phyloP scores from a whole-genome alignment of 2,797 vertebrate genomes.

The Semotilus atromaculatus region DNA sequence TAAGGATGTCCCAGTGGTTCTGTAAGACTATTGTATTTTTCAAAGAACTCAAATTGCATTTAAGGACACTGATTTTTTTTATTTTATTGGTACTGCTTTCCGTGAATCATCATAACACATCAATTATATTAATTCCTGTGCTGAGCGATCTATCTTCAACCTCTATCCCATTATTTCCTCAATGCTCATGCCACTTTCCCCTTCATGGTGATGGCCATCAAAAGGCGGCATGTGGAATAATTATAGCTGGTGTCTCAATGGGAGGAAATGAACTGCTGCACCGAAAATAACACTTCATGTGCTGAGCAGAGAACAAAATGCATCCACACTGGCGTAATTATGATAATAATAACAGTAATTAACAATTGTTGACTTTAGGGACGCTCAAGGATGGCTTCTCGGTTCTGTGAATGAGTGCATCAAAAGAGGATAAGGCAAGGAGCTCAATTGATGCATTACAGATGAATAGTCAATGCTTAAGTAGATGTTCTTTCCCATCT shows the following conservation, averaged over 20 bases:
- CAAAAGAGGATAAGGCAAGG: background rate
- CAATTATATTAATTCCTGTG: slow-evolving; percentile 12
- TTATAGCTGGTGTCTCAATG: slow-evolving; percentile 51
- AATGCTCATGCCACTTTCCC: slow-evolving; percentile 36
- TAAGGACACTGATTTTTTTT: slow-evolving; percentile 11
- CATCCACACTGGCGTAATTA: slow-evolving; percentile 63
- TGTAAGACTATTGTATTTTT: slow-evolving; percentile 8
- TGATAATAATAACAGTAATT: slow-evolving; percentile 57
- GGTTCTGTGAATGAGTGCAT: slow-evolving; percentile 14
- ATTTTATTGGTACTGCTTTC: background rate
- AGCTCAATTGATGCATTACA: slow-evolving; percentile 11
- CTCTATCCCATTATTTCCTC: slow-evolving; percentile 21
- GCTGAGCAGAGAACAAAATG: slow-evolving; percentile 55
- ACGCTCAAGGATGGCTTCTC: background rate
- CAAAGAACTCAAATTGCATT: background rate
- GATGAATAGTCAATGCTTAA: background rate
- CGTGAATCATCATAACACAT: slow-evolving; percentile 6
- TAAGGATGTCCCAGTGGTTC: background rate
- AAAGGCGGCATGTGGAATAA: slow-evolving; percentile 61
- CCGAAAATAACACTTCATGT: slow-evolving; percentile 43
- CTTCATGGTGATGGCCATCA: slow-evolving; percentile 49
- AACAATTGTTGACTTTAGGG: slow-evolving; percentile 35
- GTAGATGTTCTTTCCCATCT: background rate
- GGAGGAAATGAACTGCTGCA: slow-evolving; percentile 55
- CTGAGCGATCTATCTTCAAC: background rate